Percentiles rank a stretch among this genome's conserved stretches.
Conservation (phyloP, 2,888 invertebrate species). For the Stegophylla sp. region DNA sequence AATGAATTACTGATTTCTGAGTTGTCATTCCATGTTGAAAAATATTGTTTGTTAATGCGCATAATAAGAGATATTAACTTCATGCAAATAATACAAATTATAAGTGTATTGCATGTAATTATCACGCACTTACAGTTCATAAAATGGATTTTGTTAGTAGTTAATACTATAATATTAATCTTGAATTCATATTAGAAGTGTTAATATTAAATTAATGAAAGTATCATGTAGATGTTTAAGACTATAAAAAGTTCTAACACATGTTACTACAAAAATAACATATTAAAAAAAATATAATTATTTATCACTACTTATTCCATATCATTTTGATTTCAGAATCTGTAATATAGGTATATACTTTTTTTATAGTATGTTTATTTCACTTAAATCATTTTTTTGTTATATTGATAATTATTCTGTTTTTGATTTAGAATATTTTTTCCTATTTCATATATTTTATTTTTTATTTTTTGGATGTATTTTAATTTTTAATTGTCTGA, state of each 20-base stretch:
- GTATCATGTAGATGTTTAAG: neutral
- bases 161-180: neutral
- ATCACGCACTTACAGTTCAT: neutral
- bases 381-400: neutral
- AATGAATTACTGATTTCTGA: constrained; percentile 6
- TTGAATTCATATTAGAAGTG: neutral
- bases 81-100: neutral
- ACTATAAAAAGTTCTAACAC: neutral
- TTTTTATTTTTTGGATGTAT: neutral
- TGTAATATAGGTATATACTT: neutral
- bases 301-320: constrained; percentile 9
- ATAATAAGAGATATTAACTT: neutral
- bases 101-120: neutral
- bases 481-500: neutral
- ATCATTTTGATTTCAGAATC: neutral
- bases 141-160: neutral
- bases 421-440: neutral
- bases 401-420: constrained; percentile 12
- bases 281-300: neutral
- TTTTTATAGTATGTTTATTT: neutral
- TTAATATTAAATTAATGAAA: neutral
- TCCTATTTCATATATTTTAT: constrained; percentile 34
- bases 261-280: neutral
- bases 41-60: neutral
- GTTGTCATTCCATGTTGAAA: constrained; percentile 25